Conservation (phyloP, 1,140 invertebrate genomes). For the Anoplophora glabripennis region DNA sequence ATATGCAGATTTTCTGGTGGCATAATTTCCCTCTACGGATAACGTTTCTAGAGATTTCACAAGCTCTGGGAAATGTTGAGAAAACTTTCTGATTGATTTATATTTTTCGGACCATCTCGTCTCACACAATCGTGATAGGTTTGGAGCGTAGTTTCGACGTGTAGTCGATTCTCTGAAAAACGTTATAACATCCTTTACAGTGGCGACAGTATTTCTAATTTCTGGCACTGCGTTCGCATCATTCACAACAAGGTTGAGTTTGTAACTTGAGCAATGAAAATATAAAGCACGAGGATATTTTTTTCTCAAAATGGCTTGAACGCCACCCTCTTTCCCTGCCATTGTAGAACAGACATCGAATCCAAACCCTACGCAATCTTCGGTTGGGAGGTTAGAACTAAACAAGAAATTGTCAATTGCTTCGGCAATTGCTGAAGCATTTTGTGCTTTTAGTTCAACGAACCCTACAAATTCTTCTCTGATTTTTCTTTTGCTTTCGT, state of each 20-base stretch:
- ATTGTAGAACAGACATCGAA: too few species aligned
- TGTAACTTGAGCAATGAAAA: too few species aligned
- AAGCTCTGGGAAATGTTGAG: constrained; percentile 1
- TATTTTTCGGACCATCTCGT: constrained; percentile 28
- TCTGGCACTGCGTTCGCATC: too few species aligned
- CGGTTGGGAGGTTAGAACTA: constrained; percentile 1
- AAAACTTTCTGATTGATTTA: constrained; percentile 18
- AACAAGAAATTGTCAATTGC: too few species aligned
- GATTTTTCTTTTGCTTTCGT: too few species aligned
- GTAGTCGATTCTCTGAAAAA: constrained; percentile 8
- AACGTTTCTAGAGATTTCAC: constrained; percentile 14
- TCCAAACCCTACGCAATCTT: constrained; percentile 18
- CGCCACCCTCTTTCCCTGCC: constrained; percentile 37
- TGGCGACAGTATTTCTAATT: too few species aligned
- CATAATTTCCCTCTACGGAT: constrained; percentile 9
- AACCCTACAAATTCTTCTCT: too few species aligned
- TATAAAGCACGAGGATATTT: too few species aligned
- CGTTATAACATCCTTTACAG: too few species aligned
- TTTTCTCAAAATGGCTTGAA: constrained; percentile 39
- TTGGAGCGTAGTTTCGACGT: neutral
- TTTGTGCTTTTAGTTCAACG: too few species aligned
- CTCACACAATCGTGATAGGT: constrained; percentile 3
- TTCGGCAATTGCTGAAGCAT: too few species aligned
- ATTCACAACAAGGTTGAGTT: too few species aligned
- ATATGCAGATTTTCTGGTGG: constrained; percentile 17